Percentiles rank a stretch among this genome's conserved stretches.
Evolutionary conservation across 2,888 invertebrate species (phyloP).

Genomic region (Mermis nigrescens): DNA sequence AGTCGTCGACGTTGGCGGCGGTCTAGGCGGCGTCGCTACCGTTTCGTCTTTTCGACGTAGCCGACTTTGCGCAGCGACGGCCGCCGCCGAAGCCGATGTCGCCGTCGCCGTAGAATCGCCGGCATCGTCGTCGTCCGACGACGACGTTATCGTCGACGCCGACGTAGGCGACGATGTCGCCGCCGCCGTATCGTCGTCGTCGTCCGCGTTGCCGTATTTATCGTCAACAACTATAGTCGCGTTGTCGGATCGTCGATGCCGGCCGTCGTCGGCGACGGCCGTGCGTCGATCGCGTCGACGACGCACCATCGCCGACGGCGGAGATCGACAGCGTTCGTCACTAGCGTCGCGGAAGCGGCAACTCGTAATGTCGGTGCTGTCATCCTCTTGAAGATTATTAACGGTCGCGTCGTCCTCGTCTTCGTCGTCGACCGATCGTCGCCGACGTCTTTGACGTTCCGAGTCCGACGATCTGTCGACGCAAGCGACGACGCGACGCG

Average conservation of each 20-base stretch:
- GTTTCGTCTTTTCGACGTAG: not conserved
- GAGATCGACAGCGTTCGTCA: slow-evolving; percentile 11
- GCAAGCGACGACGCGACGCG: not conserved
- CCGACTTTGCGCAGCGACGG: not conserved
- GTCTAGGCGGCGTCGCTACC: not conserved
- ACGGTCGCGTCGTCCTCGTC: no score
- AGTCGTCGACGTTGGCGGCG: not conserved
- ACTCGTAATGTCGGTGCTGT: not conserved
- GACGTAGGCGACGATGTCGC: slow-evolving; percentile 39
- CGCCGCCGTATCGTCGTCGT: slow-evolving; percentile 19
- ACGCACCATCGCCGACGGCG: not conserved
- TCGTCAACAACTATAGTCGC: slow-evolving; percentile 3
- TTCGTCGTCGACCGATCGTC: no score
- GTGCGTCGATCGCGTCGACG: not conserved
- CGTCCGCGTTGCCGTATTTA: slow-evolving; percentile 22
- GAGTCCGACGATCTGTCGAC: no score
- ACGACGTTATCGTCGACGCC: no score
- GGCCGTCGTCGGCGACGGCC: not conserved
- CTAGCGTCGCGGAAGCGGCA: slow-evolving; percentile 8
- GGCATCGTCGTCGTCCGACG: slow-evolving; percentile 22
- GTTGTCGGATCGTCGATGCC: not conserved
- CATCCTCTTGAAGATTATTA: no score
- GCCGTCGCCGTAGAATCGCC: no score
- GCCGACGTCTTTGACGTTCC: no score
- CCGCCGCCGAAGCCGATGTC: not conserved